These are phyloP conservation scores for Charina bottae DNA, from an alignment of 2,113 vertebrate genomes.

Conservation along the genomic window DNA sequence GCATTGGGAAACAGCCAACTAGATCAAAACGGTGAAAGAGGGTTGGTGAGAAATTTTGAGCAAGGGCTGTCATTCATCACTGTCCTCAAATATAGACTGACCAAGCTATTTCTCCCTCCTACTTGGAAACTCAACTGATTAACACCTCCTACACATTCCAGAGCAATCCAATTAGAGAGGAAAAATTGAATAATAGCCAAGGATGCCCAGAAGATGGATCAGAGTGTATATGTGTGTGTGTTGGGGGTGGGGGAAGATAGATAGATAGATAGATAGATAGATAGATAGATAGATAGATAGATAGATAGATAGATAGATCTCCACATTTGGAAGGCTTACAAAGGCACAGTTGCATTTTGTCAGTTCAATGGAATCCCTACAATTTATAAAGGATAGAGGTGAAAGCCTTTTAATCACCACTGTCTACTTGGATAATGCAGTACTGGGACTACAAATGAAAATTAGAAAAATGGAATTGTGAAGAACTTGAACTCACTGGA, in stretches of 20 bases:
- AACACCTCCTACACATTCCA: background rate
- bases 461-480: background rate
- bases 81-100: background rate
- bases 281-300: rapidly evolving
- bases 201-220: background rate
- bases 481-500: background rate
- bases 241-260: background rate
- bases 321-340: background rate
- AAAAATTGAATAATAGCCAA: background rate
- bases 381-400: background rate
- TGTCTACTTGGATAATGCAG: background rate
- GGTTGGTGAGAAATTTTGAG: background rate
- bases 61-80: background rate
- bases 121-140: background rate
- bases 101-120: background rate
- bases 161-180: background rate
- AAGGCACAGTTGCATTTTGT: background rate
- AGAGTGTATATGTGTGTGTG: too few relatives aligned
- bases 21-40: background rate
- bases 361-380: background rate
- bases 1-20: background rate
- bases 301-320: background rate
- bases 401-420: background rate
- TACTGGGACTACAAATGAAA: background rate
- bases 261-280: too few relatives aligned